Evolutionary conservation across 2,797 vertebrate genomes (phyloP), one percentile per base, ranked within the genome.

Genomic region (Cetoscarus ocellatus): DNA sequence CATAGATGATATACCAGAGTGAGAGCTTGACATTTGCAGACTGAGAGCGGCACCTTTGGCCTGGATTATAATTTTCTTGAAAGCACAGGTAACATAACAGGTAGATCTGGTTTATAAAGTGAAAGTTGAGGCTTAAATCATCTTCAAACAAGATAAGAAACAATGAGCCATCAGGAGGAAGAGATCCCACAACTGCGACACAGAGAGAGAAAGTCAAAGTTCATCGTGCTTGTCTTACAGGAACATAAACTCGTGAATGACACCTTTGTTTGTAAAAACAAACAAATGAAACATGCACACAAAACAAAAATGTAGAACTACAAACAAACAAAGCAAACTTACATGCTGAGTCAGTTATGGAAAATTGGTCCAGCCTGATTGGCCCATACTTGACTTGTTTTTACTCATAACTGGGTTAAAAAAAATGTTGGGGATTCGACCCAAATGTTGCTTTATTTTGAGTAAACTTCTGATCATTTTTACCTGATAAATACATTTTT

Each of bases 71-170:
- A 1, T 11, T 68, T 40, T 34, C 7, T 53, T 14, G 3, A 67
- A 61, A 49, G 35, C 7, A 1, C 14, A 14, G n/a, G 14, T 57
- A 83, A 69, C 54, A 61, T n/a, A 85, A 84, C 80, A 77, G 67
- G 83, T 83, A 83, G 40, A 75, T 78, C 79, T n/a, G 70, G 82
- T 86, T 86, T 61, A 43, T 15, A 8, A 17, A 66, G 43, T 58
- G 64, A 81, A 76, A 52, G 57, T 51, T 44, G 61, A 0, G 36
- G 56, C 74, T 70, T 56, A 59, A 53, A n/a, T 39, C 47, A 54
- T 65, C 38, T 76, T 87, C 70, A 77, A 88, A 51, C 7, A 8
- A 36, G 52, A 55, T 77, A 67, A 80, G 53, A 49, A 80, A 82
- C 5, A 15, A 80, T 74, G 73, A 86, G 55, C 48, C 52, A 50